Evolutionary conservation across 2,888 invertebrate genomes (phyloP), one percentile per base, ranked within the genome.

Genomic region (Scelioninae gen. 2): DNA sequence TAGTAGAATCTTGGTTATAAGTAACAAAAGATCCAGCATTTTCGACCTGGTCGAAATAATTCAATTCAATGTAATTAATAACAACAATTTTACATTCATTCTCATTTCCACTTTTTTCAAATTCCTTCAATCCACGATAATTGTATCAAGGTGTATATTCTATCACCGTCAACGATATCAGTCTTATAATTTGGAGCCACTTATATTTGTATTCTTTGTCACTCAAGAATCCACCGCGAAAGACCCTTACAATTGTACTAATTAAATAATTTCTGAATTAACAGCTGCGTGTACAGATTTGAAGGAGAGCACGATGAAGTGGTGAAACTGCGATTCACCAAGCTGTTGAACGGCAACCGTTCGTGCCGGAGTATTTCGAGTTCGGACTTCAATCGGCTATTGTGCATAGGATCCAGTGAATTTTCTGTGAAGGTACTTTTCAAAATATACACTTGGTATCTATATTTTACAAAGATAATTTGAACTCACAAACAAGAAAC

Each of bases 201-300:
- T 7, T 18, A 15, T 57, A n/a, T n/a, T n/a, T n/a, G n/a, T n/a
- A n/a, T n/a, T 61, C 35, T 61, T 72, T 43, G 35, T 48, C 39
- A n/a, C 15, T 7, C 9, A 2, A 9, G 22, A 55, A 35, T 22
- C 50, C 53, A 11, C 69, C 60, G 43, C 9, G 10, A 16, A 50
- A 52, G 45, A 13, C 15, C 35, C 28, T 73, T 63, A 28, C 31
- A 41, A 63, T 43, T 37, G 19, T 6, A 61, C 48, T 73, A 70
- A 76, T 61, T 19, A 11, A 65, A 58, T 71, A 25, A 61, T 68
- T 13, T 73, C 16, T 63, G 25, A 73, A 74, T 76, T 43, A 58
- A 52, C 88, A 93, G 93, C 81, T 96, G 96, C 86, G 90, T 93
- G 45, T 96, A 96, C 86, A 92, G 94, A 46, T 96, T 96, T 83